phyloP scores from a whole-genome alignment of 1,140 invertebrate genomes.

The Drosophila ogumai region DNA sequence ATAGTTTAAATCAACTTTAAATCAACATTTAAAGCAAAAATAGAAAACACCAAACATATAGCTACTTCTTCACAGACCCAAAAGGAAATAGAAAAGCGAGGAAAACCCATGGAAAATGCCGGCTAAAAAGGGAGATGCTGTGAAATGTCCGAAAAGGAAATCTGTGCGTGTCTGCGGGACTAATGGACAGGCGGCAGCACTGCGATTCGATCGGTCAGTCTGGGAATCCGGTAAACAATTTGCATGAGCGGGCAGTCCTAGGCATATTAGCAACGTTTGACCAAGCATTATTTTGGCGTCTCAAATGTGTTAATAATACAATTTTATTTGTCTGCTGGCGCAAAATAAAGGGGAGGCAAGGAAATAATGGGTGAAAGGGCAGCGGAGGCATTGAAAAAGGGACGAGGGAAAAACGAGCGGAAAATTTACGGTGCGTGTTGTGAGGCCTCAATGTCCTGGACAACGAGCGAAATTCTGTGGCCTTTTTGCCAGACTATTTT shows the following conservation, averaged over 20 bases:
- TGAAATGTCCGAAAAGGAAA: conserved; percentile 21
- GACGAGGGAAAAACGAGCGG: conserved; percentile 47
- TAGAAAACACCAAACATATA: neutral
- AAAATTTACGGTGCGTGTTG: conserved; percentile 72
- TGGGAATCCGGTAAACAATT: conserved; percentile 62
- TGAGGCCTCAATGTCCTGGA: conserved; percentile 11
- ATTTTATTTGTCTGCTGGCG: conserved; percentile 63
- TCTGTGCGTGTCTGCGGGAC: conserved; percentile 51
- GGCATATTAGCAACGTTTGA: conserved; percentile 73
- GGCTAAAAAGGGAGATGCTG: neutral
- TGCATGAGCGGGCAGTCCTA: conserved; percentile 53
- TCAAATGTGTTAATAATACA: conserved; percentile 81
- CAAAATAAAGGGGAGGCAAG: neutral
- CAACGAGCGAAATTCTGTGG: conserved; percentile 47
- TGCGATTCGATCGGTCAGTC: conserved; percentile 49
- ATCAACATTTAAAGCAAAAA: neutral
- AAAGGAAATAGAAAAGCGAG: neutral
- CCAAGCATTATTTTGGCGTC: conserved; percentile 70
- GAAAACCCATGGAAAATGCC: neutral
- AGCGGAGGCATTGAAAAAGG: neutral
- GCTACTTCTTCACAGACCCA: neutral
- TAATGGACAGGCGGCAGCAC: conserved; percentile 61
- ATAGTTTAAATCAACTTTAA: neutral
- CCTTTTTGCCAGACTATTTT: conserved; percentile 64
- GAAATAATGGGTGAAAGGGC: neutral